Evolutionary conservation across 2,113 vertebrate genomes (phyloP).

Genomic region (Polypterus bichir): DNA sequence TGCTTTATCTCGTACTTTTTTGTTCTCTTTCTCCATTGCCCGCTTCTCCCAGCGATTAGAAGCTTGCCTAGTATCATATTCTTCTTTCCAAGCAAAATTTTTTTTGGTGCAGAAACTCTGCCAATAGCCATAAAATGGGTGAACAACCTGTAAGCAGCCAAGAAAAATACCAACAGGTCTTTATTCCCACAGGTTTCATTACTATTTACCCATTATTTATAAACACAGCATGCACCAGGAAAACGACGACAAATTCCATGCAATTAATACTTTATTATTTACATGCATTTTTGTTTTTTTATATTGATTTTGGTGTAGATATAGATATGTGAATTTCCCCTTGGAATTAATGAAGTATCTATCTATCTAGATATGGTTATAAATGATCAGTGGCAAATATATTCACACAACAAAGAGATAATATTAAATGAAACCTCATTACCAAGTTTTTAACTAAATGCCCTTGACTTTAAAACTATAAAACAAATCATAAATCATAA

Average conservation of each 20-base stretch:
- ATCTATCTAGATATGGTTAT: too few relatives aligned
- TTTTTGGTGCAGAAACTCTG: conserved; percentile 91
- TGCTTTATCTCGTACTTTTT: conserved; percentile 76
- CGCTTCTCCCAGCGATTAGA: conserved; percentile 94
- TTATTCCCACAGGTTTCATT: not conserved
- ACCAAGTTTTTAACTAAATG: too few relatives aligned
- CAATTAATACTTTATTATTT: too few relatives aligned
- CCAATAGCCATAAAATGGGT: conserved; percentile 88
- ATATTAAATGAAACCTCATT: too few relatives aligned
- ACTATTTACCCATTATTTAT: too few relatives aligned
- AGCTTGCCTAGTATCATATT: conserved; percentile 83
- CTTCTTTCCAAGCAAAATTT: conserved; percentile 90
- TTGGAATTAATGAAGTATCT: too few relatives aligned
- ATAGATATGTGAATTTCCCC: too few relatives aligned
- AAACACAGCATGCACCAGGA: not conserved
- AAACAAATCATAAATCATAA: not conserved
- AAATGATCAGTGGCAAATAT: too few relatives aligned
- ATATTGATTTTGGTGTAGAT: too few relatives aligned
- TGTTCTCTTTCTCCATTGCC: conserved; percentile 97
- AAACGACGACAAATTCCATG: too few relatives aligned
- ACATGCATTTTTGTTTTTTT: too few relatives aligned
- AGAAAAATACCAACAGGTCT: not conserved
- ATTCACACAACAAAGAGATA: too few relatives aligned
- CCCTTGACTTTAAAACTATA: not conserved
- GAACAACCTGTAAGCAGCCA: conserved; percentile 61